Evolutionary conservation across 2,113 vertebrate genomes (phyloP).

Genomic region (Chaetorhynchus papuensis): DNA sequence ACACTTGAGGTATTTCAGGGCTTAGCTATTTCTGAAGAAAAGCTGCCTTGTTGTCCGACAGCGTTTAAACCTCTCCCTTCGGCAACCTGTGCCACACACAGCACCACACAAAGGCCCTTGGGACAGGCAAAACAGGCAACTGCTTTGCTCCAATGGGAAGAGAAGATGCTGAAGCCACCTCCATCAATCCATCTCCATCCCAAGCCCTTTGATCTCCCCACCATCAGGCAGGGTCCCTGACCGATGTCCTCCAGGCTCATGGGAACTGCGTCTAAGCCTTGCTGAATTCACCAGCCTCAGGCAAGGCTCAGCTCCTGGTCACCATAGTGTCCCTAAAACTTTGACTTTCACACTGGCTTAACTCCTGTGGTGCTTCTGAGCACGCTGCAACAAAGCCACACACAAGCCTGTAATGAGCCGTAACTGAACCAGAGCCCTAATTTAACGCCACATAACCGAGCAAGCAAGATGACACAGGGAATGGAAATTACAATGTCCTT

Average conservation of each 20-base stretch:
- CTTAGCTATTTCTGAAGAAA: conserved; percentile 12
- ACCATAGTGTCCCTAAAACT: background rate
- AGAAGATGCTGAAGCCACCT: background rate
- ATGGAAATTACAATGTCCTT: conserved; percentile 30
- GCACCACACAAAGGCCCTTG: accelerated
- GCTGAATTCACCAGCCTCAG: background rate
- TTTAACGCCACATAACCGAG: conserved; percentile 49
- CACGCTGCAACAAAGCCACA: background rate
- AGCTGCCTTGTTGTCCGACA: background rate
- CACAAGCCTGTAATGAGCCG: background rate
- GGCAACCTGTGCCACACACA: background rate
- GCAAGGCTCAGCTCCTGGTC: background rate
- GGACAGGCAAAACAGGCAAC: background rate
- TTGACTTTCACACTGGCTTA: background rate
- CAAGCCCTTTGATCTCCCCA: background rate
- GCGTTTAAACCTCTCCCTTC: background rate
- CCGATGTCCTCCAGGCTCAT: background rate
- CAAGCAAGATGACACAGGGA: conserved; percentile 7
- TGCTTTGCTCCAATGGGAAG: background rate
- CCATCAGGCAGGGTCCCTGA: background rate
- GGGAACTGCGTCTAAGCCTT: background rate
- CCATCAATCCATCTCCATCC: background rate
- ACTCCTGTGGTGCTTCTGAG: background rate
- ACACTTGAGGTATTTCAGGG: background rate
- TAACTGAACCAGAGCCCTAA: conserved; percentile 17